Percentiles rank a stretch among this genome's conserved stretches.
phyloP scores from a whole-genome alignment of 2,797 vertebrate genomes.

The Crax fasciolata region DNA sequence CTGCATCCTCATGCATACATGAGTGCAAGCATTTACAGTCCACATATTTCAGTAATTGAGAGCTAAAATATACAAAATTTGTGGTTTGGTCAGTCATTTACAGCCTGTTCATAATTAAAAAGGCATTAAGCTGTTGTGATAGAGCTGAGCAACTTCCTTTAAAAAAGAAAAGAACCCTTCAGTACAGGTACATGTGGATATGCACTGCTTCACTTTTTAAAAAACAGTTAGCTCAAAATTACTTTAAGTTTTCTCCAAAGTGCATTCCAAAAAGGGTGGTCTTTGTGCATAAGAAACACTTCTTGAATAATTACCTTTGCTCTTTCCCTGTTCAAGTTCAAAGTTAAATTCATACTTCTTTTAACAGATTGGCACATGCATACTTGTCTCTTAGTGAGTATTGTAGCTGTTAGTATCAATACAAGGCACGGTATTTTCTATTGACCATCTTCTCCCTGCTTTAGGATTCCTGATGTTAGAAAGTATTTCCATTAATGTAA shows the following conservation, averaged over 20 bases:
- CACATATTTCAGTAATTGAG: neutral
- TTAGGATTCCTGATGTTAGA: neutral
- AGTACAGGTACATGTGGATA: neutral
- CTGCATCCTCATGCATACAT: neutral
- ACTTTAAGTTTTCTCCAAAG: neutral
- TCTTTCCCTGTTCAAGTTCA: neutral
- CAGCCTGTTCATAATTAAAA: conserved; percentile 11
- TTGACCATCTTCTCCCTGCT: neutral
- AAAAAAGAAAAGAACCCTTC: neutral
- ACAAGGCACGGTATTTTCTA: neutral
- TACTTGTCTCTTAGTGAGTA: neutral
- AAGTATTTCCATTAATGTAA: neutral
- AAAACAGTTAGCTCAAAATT: neutral
- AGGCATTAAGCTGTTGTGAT: neutral
- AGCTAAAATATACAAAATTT: neutral
- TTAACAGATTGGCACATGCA: neutral
- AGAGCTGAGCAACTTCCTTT: neutral
- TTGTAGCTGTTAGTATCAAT: neutral
- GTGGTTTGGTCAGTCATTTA: neutral
- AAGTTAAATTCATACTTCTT: neutral
- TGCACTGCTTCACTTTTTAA: neutral
- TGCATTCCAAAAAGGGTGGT: neutral
- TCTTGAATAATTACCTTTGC: neutral
- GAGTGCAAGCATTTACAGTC: neutral
- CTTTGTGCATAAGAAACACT: neutral